A percentile compares a stretch with the other conserved stretches of the same genome.
These are phyloP conservation scores for Thymallus thymallus DNA, from an alignment of 2,113 vertebrate genomes.

Conservation along the genomic window DNA sequence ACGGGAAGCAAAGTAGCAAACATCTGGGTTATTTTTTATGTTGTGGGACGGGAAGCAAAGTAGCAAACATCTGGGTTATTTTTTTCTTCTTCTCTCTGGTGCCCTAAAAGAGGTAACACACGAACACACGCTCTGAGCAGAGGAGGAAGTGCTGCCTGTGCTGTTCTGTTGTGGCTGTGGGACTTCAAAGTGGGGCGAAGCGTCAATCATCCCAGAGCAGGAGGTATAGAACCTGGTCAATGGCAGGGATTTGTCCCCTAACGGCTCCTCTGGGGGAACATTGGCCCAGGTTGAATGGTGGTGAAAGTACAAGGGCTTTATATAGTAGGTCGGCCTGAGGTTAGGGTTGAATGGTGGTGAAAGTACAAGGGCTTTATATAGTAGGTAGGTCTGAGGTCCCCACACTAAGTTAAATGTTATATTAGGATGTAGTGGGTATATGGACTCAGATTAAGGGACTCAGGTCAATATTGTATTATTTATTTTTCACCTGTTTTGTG, in stretches of 20 bases:
- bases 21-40: slow-evolving; percentile 59
- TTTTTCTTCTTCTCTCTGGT: slow-evolving; percentile 14
- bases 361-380: no score
- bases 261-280: slow-evolving; percentile 60
- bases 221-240: slow-evolving; percentile 63
- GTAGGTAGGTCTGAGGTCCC: no score
- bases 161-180: slow-evolving; percentile 50
- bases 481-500: no score
- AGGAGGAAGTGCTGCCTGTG: slow-evolving; percentile 42
- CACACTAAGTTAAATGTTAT: no score
- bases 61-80: slow-evolving; percentile 58
- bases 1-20: slow-evolving; percentile 34
- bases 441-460: no score
- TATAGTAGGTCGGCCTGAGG: slow-evolving; percentile 30
- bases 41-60: slow-evolving; percentile 23
- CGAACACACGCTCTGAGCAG: slow-evolving; percentile 19
- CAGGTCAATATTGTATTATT: no score
- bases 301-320: slow-evolving; percentile 63
- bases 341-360: no score
- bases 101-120: slow-evolving; percentile 14
- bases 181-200: slow-evolving; percentile 59
- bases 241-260: slow-evolving; percentile 62
- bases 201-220: slow-evolving; percentile 51
- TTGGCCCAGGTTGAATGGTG: slow-evolving; percentile 65
- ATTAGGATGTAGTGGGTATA: no score